These are phyloP conservation scores for Orycteropus afer DNA, from an alignment of 2,113 vertebrate species.

Conservation along the genomic window DNA sequence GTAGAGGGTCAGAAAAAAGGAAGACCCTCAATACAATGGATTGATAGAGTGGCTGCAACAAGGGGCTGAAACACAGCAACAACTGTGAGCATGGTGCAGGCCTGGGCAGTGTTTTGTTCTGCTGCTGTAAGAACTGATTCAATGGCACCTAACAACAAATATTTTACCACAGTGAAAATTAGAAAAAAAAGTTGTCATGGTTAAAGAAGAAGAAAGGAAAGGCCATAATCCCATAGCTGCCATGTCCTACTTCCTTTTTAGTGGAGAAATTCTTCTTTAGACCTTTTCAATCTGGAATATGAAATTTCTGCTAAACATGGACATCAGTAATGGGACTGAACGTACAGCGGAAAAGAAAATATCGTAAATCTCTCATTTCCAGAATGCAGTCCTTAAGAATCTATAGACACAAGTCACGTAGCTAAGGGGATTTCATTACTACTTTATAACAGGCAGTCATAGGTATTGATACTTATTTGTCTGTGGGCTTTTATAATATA, in stretches of 20 bases:
- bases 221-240: background rate
- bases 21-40: no score
- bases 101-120: no score
- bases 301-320: background rate
- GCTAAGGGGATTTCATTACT: background rate
- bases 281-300: conserved; percentile 11
- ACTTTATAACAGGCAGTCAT: background rate
- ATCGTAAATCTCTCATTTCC: background rate
- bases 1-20: no score
- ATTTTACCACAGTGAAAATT: no score
- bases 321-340: background rate
- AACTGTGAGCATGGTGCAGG: no score
- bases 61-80: no score
- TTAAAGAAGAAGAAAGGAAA: background rate
- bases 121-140: no score
- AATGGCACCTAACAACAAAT: no score
- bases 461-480: background rate
- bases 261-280: background rate
- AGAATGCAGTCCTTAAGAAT: background rate
- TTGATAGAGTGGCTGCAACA: no score
- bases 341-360: background rate
- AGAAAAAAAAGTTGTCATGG: no score
- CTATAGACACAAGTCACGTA: background rate
- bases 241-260: background rate
- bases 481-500: conserved; percentile 22